phyloP scores from a whole-genome alignment of 2,888 invertebrate genomes.

The Blomia tropicalis region DNA sequence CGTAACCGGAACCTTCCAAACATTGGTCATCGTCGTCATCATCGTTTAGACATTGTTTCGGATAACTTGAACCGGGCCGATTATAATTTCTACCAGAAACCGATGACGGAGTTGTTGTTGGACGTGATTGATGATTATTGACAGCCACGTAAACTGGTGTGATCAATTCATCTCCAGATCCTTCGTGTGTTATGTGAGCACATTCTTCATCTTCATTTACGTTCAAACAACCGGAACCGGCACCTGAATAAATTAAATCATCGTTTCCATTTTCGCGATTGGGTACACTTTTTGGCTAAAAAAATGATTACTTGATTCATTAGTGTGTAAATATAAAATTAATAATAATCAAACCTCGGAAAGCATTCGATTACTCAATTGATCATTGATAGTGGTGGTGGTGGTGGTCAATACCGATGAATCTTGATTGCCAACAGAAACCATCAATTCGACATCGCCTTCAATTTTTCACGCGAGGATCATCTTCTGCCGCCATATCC shows the following conservation, averaged over 20 bases:
- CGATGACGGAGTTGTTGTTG: constrained; percentile 33
- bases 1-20: constrained; percentile 56
- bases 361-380: constrained; percentile 1
- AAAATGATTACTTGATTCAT: neutral
- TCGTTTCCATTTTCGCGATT: constrained; percentile 48
- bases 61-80: constrained; percentile 34
- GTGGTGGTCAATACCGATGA: neutral
- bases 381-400: constrained; percentile 1
- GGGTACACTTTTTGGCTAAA: constrained; percentile 16
- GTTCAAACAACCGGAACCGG: constrained; percentile 72
- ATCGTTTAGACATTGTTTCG: constrained; percentile 35
- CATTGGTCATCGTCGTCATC: constrained; percentile 65
- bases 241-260: constrained; percentile 78
- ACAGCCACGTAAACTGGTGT: constrained; percentile 76
- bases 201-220: constrained; percentile 48
- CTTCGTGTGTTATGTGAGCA: constrained; percentile 10
- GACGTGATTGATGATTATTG: constrained; percentile 31
- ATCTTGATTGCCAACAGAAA: constrained; percentile 28
- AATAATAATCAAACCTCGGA: constrained; percentile 4
- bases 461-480: constrained; percentile 56
- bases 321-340: neutral
- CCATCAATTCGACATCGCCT: constrained; percentile 55
- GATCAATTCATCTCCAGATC: constrained; percentile 58
- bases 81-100: constrained; percentile 35
- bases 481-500: constrained; percentile 61